phyloP scores from a whole-genome alignment of 2,113 vertebrate species.

The Saccopteryx bilineata region DNA sequence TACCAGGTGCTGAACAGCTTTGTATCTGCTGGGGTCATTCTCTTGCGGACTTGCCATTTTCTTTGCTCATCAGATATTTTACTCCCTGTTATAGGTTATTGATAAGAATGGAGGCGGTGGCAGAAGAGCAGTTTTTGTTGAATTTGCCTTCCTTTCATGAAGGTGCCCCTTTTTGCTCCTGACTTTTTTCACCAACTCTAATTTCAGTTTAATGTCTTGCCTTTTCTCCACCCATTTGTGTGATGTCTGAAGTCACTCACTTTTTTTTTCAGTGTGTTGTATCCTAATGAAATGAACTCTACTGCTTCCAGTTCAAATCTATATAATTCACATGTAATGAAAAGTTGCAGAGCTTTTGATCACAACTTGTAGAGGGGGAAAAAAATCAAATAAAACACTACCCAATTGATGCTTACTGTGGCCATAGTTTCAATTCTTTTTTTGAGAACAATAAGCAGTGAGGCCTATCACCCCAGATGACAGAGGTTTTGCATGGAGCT shows the following conservation, averaged over 20 bases:
- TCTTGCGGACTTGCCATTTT: accelerated
- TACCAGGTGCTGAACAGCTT: neutral
- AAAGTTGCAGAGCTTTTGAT: slow-evolving; percentile 48
- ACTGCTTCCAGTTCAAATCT: slow-evolving; percentile 51
- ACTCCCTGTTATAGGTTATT: slow-evolving; percentile 36
- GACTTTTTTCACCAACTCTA: neutral
- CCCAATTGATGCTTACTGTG: neutral
- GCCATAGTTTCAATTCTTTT: slow-evolving; percentile 62
- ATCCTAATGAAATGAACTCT: neutral
- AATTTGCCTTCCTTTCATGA: neutral
- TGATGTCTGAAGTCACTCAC: slow-evolving; percentile 50
- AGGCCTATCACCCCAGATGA: neutral
- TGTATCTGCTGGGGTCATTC: neutral
- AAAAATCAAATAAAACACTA: neutral
- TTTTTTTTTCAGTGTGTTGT: neutral
- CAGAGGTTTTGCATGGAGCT: neutral
- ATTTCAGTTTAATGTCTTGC: neutral
- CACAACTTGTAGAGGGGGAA: neutral
- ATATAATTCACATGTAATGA: neutral
- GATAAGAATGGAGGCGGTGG: neutral
- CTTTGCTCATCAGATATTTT: slow-evolving; percentile 1
- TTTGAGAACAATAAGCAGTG: neutral
- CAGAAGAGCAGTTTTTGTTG: neutral
- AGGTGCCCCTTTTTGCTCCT: neutral
- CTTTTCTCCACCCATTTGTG: slow-evolving; percentile 44